phyloP scores from a whole-genome alignment of 2,888 invertebrate genomes.

The Diploptera punctata region DNA sequence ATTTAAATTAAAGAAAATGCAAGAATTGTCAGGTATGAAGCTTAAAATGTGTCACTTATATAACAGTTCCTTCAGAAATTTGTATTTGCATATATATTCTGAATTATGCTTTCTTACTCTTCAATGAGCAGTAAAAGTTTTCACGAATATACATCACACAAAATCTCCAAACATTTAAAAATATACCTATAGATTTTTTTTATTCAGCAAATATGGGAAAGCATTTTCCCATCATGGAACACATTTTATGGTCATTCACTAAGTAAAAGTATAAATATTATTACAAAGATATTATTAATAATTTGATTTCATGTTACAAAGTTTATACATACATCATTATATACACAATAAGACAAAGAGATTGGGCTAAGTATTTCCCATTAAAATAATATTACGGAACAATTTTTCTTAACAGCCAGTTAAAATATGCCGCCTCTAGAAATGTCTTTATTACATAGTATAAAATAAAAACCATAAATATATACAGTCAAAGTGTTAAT shows the following conservation, averaged over 20 bases:
- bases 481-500: conserved; percentile 32
- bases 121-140: background rate
- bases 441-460: conserved; percentile 33
- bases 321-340: conserved; percentile 43
- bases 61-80: no score
- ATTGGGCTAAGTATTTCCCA: conserved; percentile 23
- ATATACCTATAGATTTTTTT: conserved; percentile 35
- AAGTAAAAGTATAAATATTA: conserved; percentile 46
- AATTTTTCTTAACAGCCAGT: conserved; percentile 39
- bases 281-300: conserved; percentile 44
- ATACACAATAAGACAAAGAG: conserved; percentile 39
- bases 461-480: conserved; percentile 40
- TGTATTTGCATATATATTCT: no score
- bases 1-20: no score
- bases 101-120: no score
- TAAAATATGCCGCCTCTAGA: conserved; percentile 40
- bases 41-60: no score
- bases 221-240: conserved; percentile 37
- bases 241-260: conserved; percentile 42
- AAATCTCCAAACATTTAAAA: conserved; percentile 12
- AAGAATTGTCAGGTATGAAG: no score
- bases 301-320: conserved; percentile 44
- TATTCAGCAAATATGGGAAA: conserved; percentile 41
- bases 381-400: conserved; percentile 37
- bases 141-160: background rate